phyloP scores from a whole-genome alignment of 2,797 vertebrate species.

The Helicolenus hilgendorfi region DNA sequence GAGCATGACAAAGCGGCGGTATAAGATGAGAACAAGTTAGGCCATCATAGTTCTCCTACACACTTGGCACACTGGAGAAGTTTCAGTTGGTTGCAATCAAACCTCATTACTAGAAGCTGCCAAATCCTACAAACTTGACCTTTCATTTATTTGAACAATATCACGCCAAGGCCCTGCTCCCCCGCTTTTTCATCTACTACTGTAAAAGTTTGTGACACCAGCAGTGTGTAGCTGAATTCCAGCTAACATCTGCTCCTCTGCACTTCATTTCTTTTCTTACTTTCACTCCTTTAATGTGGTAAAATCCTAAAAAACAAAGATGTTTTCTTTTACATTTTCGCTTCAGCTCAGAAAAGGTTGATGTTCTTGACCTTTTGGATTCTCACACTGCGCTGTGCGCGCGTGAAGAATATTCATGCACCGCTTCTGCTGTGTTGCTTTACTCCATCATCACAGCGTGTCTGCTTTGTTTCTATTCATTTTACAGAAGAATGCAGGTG shows the following conservation, averaged over 20 bases:
- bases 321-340: conserved; percentile 37
- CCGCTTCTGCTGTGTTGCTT: background rate
- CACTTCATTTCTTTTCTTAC: conserved; percentile 12
- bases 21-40: too few species aligned
- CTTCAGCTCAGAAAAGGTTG: conserved; percentile 31
- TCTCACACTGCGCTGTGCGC: conserved; percentile 11
- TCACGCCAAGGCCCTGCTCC: background rate
- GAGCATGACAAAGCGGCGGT: too few species aligned
- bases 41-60: too few species aligned
- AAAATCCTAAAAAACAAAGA: conserved; percentile 38
- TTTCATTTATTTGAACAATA: background rate
- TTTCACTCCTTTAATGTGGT: background rate
- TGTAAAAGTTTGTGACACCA: background rate
- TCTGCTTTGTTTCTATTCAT: background rate
- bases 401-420: conserved; percentile 8
- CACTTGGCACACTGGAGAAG: background rate
- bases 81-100: background rate
- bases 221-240: conserved; percentile 10
- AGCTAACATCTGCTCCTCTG: conserved; percentile 12
- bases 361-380: conserved; percentile 62
- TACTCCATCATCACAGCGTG: background rate
- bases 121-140: background rate
- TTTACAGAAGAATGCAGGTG: background rate
- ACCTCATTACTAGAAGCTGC: background rate
- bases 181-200: background rate